phyloP scores from a whole-genome alignment of 2,888 invertebrate species.

The Heliconius erato region DNA sequence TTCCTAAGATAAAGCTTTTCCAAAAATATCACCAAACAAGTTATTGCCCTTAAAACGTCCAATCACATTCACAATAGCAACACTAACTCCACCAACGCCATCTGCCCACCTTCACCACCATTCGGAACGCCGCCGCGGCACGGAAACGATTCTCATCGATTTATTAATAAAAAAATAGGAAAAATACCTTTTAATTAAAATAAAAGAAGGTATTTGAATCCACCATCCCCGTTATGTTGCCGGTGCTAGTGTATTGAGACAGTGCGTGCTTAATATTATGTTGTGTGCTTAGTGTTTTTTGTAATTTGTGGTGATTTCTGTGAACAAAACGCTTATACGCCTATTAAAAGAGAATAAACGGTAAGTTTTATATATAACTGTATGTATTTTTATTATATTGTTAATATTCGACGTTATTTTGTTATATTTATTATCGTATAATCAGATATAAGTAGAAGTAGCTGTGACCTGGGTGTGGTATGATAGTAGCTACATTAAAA shows the following conservation, averaged over 20 bases:
- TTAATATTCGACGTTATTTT: slow-evolving; percentile 59
- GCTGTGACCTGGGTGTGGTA: slow-evolving; percentile 77
- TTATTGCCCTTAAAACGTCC: neutral
- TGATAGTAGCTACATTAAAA: slow-evolving; percentile 55
- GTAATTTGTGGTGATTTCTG: slow-evolving; percentile 71
- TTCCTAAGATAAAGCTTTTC: too few species aligned
- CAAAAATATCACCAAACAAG: too few species aligned
- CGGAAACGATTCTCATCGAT: slow-evolving; percentile 80
- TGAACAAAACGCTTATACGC: slow-evolving; percentile 68
- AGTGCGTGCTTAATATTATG: slow-evolving; percentile 80
- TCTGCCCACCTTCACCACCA: slow-evolving; percentile 56
- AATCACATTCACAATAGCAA: slow-evolving; percentile 57
- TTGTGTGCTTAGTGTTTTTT: slow-evolving; percentile 80
- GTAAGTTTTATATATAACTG: slow-evolving; percentile 70
- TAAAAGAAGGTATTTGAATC: slow-evolving; percentile 66
- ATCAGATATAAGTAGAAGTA: slow-evolving; percentile 35
- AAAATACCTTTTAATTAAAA: slow-evolving; percentile 68
- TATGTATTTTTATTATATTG: slow-evolving; percentile 62
- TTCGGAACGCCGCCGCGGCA: slow-evolving; percentile 61
- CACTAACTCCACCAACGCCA: slow-evolving; percentile 62
- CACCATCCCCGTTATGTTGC: slow-evolving; percentile 73
- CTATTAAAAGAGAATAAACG: slow-evolving; percentile 70
- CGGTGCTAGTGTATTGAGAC: slow-evolving; percentile 81
- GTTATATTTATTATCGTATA: slow-evolving; percentile 60
- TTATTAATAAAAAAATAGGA: slow-evolving; percentile 61